Conservation (phyloP, 2,888 invertebrate genomes). For the Caenorhabditis afra region DNA sequence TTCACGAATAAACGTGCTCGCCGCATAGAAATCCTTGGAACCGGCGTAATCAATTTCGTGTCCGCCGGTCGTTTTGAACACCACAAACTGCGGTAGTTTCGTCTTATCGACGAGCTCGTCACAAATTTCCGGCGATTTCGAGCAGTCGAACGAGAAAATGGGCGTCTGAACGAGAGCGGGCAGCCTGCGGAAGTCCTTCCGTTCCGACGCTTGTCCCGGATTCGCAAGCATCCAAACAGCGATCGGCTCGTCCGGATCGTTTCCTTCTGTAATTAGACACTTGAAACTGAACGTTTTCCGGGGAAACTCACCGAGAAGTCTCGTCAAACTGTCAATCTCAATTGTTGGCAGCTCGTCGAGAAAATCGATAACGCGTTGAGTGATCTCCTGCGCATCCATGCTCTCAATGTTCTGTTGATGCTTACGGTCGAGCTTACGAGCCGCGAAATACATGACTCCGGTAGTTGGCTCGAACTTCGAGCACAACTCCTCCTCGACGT, state of each 20-base stretch:
- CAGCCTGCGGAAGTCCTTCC: conserved; percentile 58
- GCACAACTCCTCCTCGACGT: conserved; percentile 82
- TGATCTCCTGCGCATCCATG: conserved; percentile 83
- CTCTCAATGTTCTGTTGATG: conserved; percentile 77
- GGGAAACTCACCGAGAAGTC: conserved; percentile 61
- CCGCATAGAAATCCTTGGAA: conserved; percentile 78
- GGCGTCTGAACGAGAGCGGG: conserved; percentile 40
- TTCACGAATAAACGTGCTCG: conserved; percentile 85
- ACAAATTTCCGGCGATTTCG: conserved; percentile 79
- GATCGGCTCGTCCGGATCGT: conserved; percentile 58
- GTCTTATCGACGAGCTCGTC: conserved; percentile 81
- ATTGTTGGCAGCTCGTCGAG: conserved; percentile 85
- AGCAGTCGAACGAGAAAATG: conserved; percentile 82
- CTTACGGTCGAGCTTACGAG: conserved; percentile 69
- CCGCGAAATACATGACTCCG: conserved; percentile 81
- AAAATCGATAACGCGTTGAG: conserved; percentile 84
- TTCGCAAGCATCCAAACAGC: conserved; percentile 64
- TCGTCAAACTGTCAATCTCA: conserved; percentile 84
- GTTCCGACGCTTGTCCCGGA: conserved; percentile 44
- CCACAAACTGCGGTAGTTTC: conserved; percentile 86
- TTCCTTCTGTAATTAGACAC: conserved; percentile 30
- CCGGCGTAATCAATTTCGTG: conserved; percentile 87
- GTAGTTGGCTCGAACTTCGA: conserved; percentile 80
- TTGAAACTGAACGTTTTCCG: not conserved
- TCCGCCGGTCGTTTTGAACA: conserved; percentile 87